Conservation (phyloP, 2,113 vertebrate genomes). For the Theristicus caerulescens region DNA sequence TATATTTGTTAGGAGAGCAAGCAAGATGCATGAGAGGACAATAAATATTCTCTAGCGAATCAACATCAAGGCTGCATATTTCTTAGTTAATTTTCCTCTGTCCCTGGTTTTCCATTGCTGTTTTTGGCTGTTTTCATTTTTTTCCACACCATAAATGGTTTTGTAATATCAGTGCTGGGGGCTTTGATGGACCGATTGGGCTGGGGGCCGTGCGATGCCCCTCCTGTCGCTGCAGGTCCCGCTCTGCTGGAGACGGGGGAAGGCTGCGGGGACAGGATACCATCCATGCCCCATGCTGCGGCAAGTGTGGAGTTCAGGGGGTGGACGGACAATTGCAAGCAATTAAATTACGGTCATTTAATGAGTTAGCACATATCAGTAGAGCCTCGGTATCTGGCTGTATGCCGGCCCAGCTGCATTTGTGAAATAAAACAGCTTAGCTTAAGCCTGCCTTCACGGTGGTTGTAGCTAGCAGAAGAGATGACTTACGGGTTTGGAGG, state of each 20-base stretch:
- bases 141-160: background rate
- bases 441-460: background rate
- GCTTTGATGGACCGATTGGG: rapidly evolving
- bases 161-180: background rate
- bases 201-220: background rate
- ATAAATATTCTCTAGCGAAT: slow-evolving; percentile 56
- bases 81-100: slow-evolving; percentile 41
- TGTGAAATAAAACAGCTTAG: slow-evolving; percentile 4
- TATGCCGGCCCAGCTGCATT: background rate
- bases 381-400: background rate
- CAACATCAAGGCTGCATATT: background rate
- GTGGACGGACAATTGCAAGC: background rate
- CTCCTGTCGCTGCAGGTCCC: background rate
- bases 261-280: background rate
- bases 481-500: background rate
- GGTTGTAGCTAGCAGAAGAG: background rate
- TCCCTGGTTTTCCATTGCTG: rapidly evolving
- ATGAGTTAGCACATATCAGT: slow-evolving; percentile 23
- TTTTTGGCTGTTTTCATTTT: background rate
- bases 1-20: slow-evolving; percentile 62
- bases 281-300: background rate
- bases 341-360: slow-evolving; percentile 24
- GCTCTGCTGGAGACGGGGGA: background rate
- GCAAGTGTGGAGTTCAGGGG: background rate
- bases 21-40: slow-evolving; percentile 10